Evolutionary conservation across 1,140 invertebrate species (phyloP), one percentile per base, ranked within the genome.

Genomic region (Halictus rubicundus): DNA sequence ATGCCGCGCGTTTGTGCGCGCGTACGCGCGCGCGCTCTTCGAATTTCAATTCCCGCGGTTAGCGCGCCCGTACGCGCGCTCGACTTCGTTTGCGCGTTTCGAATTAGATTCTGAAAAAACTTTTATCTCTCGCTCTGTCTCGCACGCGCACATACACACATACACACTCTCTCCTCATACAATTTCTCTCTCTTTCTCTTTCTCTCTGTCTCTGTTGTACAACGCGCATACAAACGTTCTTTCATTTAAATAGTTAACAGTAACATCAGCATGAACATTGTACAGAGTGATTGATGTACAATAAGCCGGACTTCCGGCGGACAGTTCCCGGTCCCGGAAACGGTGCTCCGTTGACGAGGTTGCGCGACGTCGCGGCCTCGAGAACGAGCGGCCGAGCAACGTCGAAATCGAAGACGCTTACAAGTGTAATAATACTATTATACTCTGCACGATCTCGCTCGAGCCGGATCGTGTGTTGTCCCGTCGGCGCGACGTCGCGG

Each of bases 261-360:
- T 89, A 85, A 88, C 85, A 84, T 85, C 78, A 83, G 83, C 78
- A 73, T 85, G 85, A 89, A 88, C 70, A 88, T 87, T 89, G 83
- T 89, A 88, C 83, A 88, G 82, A 89, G 82, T 83, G 86, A 87
- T 87, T 70, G 77, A 86, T 72, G 85, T 79, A 78, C 84, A 85
- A 82, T 81, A 73, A 74, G 71, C 78, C 59, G 70, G 32, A 59
- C 78, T 73, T 59, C 59, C 76, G 75, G 68, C 59, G 60, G 80
- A 82, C 60, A 68, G 68, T 73, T 77, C 42, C 61, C 32, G 52
- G 12, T 61, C 8, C 49, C 23, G 19, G 61, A 65, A 54, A 16
- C 46, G 49, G 32, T 9, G 63, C 37, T 32, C 42, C 42, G 73
- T 82, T 69, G 80, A 70, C 60, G 70, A 54, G 46, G 54, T 27